Percentiles rank a stretch among this genome's conserved stretches.
Conservation (phyloP, 2,797 vertebrate species). For the Dryobates pubescens region DNA sequence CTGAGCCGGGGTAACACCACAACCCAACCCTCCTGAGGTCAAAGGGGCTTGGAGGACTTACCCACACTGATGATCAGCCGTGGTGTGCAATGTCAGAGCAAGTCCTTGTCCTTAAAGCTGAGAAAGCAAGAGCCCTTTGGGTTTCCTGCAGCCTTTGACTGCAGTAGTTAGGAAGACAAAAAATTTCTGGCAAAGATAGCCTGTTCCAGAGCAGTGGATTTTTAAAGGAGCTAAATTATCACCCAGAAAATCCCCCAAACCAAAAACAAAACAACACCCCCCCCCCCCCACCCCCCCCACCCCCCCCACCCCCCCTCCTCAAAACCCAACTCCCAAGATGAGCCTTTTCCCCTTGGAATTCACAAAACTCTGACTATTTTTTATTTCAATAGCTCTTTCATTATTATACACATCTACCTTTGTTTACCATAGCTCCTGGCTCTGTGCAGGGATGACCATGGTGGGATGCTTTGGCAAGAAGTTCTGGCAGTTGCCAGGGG, state of each 20-base stretch:
- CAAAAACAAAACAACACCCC: background rate
- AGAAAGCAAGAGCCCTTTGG: background rate
- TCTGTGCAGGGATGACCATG: background rate
- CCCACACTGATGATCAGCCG: fast-evolving
- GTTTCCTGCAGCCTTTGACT: background rate
- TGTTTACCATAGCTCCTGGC: background rate
- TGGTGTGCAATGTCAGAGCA: background rate
- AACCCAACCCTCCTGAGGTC: background rate
- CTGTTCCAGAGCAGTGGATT: background rate
- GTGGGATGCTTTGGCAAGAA: background rate
- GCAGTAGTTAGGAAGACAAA: background rate
- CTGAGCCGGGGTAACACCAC: background rate
- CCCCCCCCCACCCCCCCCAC: too few species aligned
- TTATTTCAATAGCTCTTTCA: background rate
- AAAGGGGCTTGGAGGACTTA: fast-evolving
- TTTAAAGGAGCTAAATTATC: background rate
- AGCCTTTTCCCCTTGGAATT: background rate
- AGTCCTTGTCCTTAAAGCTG: background rate
- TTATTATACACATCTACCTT: background rate
- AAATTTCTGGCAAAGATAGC: background rate
- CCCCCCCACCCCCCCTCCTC: too few species aligned
- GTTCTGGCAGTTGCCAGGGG: background rate
- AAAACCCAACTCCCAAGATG: background rate
- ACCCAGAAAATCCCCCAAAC: background rate
- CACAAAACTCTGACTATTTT: background rate